A percentile compares a stretch with the other conserved stretches of the same genome.
Conservation (phyloP, 2,888 invertebrate species). For the Dendrolimus pini region DNA sequence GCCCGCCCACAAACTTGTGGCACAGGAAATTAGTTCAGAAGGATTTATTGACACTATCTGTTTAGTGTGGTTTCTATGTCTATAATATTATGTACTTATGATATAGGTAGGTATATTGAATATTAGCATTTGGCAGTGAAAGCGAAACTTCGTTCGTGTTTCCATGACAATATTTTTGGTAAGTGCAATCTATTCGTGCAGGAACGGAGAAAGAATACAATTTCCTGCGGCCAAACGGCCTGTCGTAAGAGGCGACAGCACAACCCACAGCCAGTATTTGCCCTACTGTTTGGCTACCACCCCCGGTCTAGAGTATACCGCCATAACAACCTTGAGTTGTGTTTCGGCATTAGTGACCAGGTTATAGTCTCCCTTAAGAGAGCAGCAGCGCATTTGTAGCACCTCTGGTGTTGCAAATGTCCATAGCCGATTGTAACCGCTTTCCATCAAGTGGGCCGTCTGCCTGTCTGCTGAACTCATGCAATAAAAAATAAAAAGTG, state of each 20-base stretch:
- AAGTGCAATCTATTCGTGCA: background rate
- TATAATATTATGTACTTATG: background rate
- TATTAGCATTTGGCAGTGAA: too few species aligned
- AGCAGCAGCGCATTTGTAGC: background rate
- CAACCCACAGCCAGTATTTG: background rate
- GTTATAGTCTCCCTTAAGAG: background rate
- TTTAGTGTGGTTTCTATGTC: background rate
- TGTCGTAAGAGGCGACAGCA: background rate
- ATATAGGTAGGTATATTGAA: too few species aligned
- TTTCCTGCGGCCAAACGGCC: background rate
- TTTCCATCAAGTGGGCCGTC: background rate
- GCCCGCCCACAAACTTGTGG: constrained; percentile 1
- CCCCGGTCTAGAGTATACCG: background rate
- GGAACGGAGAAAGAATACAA: background rate
- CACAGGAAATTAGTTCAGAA: constrained; percentile 19
- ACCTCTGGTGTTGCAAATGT: background rate
- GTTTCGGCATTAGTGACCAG: background rate
- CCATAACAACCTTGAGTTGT: background rate
- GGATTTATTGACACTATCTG: constrained; percentile 9
- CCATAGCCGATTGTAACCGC: background rate
- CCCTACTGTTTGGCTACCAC: background rate
- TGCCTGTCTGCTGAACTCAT: background rate
- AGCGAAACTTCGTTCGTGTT: too few species aligned
- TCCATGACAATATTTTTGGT: too few species aligned
- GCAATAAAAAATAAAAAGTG: background rate